phyloP scores from a whole-genome alignment of 2,888 invertebrate species.

The Drosophila antonietae region DNA sequence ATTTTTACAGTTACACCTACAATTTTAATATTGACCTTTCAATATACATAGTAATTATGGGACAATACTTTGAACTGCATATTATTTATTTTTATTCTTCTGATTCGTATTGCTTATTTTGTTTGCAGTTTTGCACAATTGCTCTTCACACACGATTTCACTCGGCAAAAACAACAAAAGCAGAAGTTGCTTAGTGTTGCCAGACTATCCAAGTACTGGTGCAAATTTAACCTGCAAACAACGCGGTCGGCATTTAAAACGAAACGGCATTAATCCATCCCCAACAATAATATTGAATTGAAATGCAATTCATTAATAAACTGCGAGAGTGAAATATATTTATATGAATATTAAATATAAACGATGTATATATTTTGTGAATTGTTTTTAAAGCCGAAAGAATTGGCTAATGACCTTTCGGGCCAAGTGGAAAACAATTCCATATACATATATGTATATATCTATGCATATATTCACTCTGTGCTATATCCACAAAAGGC shows the following conservation, averaged over 20 bases:
- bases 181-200: conserved; percentile 53
- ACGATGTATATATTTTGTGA: not conserved
- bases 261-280: conserved; percentile 23
- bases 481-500: conserved; percentile 38
- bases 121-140: conserved; percentile 55
- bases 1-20: conserved; percentile 23
- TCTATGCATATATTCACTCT: not conserved
- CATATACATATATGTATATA: not conserved
- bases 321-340: conserved; percentile 2
- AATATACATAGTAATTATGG: conserved; percentile 10
- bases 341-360: not conserved
- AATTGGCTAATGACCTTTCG: conserved; percentile 64
- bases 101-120: conserved; percentile 49
- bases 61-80: conserved; percentile 50
- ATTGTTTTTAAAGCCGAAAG: conserved; percentile 17
- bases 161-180: conserved; percentile 49
- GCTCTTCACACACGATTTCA: conserved; percentile 65
- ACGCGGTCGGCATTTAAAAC: conserved; percentile 36
- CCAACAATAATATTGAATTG: conserved; percentile 8
- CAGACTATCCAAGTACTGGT: conserved; percentile 40
- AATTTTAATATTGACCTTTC: conserved; percentile 29
- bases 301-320: conserved; percentile 27
- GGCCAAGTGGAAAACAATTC: conserved; percentile 25
- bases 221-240: conserved; percentile 51
- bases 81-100: conserved; percentile 39